Evolutionary conservation across 2,113 vertebrate species (phyloP).

Genomic region (Sorex fumeus): DNA sequence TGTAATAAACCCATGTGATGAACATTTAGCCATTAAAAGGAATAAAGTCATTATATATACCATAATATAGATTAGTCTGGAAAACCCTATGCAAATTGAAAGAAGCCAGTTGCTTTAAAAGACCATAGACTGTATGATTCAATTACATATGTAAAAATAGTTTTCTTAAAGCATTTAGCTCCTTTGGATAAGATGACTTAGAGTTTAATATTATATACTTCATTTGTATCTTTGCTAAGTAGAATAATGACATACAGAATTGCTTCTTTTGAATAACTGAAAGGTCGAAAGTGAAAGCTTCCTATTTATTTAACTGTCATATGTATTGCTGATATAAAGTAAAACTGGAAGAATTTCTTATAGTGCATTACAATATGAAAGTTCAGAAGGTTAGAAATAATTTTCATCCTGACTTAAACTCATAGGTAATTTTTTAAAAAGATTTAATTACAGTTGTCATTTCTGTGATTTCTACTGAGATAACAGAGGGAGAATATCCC

Average conservation of each 20-base stretch:
- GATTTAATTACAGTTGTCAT: slow-evolving; percentile 83
- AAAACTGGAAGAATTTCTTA: slow-evolving; percentile 73
- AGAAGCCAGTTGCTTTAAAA: slow-evolving; percentile 39
- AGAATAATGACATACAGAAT: slow-evolving; percentile 60
- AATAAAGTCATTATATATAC: not conserved
- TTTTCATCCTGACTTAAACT: slow-evolving; percentile 79
- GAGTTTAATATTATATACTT: slow-evolving; percentile 66
- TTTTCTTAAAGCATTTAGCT: slow-evolving; percentile 70
- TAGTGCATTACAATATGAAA: slow-evolving; percentile 72
- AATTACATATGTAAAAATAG: slow-evolving; percentile 37
- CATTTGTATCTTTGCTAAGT: slow-evolving; percentile 62
- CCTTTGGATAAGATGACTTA: slow-evolving; percentile 52
- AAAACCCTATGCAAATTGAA: slow-evolving; percentile 20
- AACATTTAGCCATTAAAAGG: slow-evolving; percentile 58
- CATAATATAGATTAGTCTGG: not conserved
- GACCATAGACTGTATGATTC: not conserved
- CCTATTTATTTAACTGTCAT: slow-evolving; percentile 72
- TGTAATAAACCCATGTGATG: not conserved
- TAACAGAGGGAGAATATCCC: slow-evolving; percentile 65
- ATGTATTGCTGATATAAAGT: slow-evolving; percentile 64
- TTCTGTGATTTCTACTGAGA: slow-evolving; percentile 68
- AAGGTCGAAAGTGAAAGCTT: slow-evolving; percentile 67
- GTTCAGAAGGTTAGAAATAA: slow-evolving; percentile 81
- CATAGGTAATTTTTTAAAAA: slow-evolving; percentile 67
- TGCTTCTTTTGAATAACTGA: slow-evolving; percentile 66